Evolutionary conservation across 2,797 vertebrate genomes (phyloP), one percentile per base, ranked within the genome.

Genomic region (Moxostoma hubbsi): DNA sequence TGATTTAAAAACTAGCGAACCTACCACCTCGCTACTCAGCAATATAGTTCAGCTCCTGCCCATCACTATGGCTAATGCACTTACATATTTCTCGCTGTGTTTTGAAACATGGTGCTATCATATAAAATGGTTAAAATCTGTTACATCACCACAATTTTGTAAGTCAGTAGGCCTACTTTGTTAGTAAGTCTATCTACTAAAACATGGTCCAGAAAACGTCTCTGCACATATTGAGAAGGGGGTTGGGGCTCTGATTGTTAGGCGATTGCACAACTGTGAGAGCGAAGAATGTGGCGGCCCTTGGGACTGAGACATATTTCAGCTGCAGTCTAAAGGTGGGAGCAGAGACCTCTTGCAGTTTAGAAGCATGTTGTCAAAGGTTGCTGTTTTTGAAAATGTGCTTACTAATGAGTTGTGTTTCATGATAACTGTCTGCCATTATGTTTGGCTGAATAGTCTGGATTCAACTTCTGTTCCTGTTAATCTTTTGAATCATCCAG

Each of bases 241-340:
- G 54, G 70, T 15, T 66, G 57, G 79, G 81, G 82, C 85, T 91
- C 88, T 86, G 89, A 92, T 93, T 77, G 66, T 63, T 54, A 12
- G 46, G 66, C 70, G 57, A 63, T 78, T 93, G 90, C 92, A 90
- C 89, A 92, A 93, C 89, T 89, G 85, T 85, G 87, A 87, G 86
- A 85, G 83, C 36, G 69, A 92, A 88, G 93, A 93, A 93, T 93
- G 91, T 80, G 82, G 83, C 69, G 80, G 83, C 88, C 88, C 89
- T 84, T 83, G 90, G 89, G 90, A 92, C 89, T 85, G 78, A 88
- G 77, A 89, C 89, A 90, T 86, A 91, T 92, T 90, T 92, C 82
- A 89, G 87, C 88, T 90, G 84, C 86, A 92, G 86, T 85, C 85
- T 16, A 85, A 86, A 87, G 65, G 85, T 81, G 85, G 82, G 79